These are phyloP conservation scores for Propsilocerus akamusi DNA, from an alignment of 1,140 invertebrate species.

Conservation along the genomic window DNA sequence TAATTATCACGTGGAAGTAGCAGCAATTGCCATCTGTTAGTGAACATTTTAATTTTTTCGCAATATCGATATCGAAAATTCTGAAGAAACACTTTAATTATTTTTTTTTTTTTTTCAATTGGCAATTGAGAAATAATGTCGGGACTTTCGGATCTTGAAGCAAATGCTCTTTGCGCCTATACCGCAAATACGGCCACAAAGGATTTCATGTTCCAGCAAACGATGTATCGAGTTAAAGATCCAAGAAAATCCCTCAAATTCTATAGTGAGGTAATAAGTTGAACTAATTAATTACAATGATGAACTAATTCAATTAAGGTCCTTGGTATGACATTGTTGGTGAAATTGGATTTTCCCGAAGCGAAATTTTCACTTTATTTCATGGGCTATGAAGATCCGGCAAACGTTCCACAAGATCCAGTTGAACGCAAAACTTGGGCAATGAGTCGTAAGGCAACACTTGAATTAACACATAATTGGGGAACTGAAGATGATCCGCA, in stretches of 20 bases:
- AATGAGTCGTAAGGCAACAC: slow-evolving; percentile 63
- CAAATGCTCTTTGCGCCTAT: slow-evolving; percentile 39
- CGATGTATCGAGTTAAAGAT: slow-evolving; percentile 90
- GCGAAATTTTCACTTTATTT: slow-evolving; percentile 89
- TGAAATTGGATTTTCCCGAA: slow-evolving; percentile 73
- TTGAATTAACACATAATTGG: slow-evolving; percentile 93
- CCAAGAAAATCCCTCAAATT: slow-evolving; percentile 72
- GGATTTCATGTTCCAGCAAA: slow-evolving; percentile 89
- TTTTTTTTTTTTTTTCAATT: too few relatives aligned
- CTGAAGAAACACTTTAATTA: too few relatives aligned
- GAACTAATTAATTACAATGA: too few relatives aligned
- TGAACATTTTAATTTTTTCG: too few relatives aligned
- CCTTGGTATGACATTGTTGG: slow-evolving; percentile 78
- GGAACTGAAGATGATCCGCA: slow-evolving; percentile 72
- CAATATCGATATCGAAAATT: too few relatives aligned
- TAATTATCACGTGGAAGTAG: too few relatives aligned
- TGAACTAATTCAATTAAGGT: too few relatives aligned
- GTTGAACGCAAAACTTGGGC: slow-evolving; percentile 53
- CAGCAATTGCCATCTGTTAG: too few relatives aligned
- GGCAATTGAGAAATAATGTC: too few relatives aligned
- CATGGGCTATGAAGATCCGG: slow-evolving; percentile 70
- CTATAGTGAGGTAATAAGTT: slow-evolving; percentile 73
- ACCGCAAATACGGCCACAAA: slow-evolving; percentile 40
- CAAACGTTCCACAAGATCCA: slow-evolving; percentile 50
- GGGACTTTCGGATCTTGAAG: slow-evolving; percentile 40